A percentile compares a stretch with the other conserved stretches of the same genome.
These are phyloP conservation scores for Ormyrus nitidulus DNA, from an alignment of 2,888 invertebrate species.

Conservation along the genomic window DNA sequence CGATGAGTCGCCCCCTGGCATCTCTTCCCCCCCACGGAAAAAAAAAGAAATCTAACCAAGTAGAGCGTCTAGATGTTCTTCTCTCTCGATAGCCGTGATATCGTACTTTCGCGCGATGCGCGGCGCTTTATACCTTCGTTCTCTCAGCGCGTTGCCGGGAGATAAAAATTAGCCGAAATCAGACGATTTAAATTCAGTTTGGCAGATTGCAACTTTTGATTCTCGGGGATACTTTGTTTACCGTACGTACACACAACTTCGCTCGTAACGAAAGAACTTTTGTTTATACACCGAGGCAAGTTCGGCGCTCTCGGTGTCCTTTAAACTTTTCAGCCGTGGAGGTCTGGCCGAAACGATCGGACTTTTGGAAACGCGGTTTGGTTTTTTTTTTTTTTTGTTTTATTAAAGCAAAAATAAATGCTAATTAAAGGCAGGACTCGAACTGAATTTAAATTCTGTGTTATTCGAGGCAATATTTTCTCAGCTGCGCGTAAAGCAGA, in stretches of 20 bases:
- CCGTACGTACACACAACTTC: neutral
- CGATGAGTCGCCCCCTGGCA: neutral
- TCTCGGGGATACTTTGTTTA: neutral
- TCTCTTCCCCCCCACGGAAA: neutral
- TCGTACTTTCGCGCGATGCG: neutral
- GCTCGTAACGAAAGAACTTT: neutral
- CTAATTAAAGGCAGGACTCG: no score
- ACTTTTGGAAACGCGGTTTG: no score
- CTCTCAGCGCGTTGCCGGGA: neutral
- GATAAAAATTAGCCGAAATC: neutral
- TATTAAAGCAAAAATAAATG: no score
- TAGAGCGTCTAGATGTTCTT: slow-evolving; percentile 22
- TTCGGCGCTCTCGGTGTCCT: no score
- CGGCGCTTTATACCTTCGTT: neutral
- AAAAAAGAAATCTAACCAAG: slow-evolving; percentile 2
- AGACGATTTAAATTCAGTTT: slow-evolving; percentile 27
- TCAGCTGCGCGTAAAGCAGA: neutral
- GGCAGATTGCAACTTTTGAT: slow-evolving; percentile 6
- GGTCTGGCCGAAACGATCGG: no score
- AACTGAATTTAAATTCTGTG: slow-evolving; percentile 7
- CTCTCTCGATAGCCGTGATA: neutral
- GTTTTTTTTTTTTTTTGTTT: no score
- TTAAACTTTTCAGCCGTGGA: no score
- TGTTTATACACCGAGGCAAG: no score
- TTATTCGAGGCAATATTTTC: slow-evolving; percentile 24